Conservation (phyloP, 2,797 vertebrate genomes). For the Echiichthys vipera region DNA sequence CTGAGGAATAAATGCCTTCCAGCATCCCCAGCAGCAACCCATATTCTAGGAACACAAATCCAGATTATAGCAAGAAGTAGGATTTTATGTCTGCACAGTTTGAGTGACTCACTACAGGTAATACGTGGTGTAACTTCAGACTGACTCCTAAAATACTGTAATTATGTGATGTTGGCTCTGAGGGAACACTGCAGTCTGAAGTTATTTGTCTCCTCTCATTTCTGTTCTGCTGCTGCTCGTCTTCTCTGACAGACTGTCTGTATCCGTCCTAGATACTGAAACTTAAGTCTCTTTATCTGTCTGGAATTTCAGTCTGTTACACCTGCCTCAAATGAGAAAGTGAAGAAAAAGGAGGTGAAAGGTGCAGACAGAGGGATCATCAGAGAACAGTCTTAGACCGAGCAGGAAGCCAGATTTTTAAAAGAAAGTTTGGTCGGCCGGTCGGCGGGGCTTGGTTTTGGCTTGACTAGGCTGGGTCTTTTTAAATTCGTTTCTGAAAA, state of each 20-base stretch:
- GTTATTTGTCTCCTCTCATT: slow-evolving; percentile 32
- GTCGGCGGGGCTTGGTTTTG: too few relatives aligned
- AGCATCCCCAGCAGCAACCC: not conserved
- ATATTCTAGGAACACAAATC: not conserved
- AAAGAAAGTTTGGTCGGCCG: too few relatives aligned
- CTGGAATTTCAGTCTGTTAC: slow-evolving; percentile 14
- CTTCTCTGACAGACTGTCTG: slow-evolving; percentile 18
- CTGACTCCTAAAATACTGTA: slow-evolving; percentile 1
- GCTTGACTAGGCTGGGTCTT: too few relatives aligned
- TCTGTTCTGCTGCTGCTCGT: slow-evolving; percentile 6
- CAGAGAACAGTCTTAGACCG: slow-evolving; percentile 10
- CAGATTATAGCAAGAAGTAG: not conserved
- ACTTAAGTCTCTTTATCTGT: slow-evolving; percentile 9
- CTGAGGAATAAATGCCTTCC: not conserved
- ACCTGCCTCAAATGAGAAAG: slow-evolving; percentile 15
- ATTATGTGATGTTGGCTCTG: slow-evolving; percentile 12
- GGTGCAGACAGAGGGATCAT: not conserved
- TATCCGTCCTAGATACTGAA: slow-evolving; percentile 8
- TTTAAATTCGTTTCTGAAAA: too few relatives aligned
- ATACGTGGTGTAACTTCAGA: slow-evolving; percentile 7
- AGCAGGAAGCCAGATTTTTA: not conserved
- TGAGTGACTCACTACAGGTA: not conserved
- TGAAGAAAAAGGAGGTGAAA: slow-evolving; percentile 11
- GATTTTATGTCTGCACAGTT: not conserved
- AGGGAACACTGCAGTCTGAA: slow-evolving; percentile 14